These are phyloP conservation scores for Therioaphis trifolii DNA, from an alignment of 2,888 invertebrate genomes.

Conservation along the genomic window DNA sequence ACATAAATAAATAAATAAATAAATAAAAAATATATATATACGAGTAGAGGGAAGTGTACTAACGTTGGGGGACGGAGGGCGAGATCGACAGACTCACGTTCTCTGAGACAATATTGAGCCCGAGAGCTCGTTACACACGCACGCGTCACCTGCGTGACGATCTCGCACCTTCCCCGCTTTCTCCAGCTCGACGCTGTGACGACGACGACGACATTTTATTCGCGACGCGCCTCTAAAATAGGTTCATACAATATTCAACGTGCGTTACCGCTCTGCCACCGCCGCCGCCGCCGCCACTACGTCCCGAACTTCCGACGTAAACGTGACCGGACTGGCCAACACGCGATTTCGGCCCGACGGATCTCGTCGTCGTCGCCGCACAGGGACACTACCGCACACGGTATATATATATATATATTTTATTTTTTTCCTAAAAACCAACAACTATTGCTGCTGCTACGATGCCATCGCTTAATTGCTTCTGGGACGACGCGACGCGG, in stretches of 20 bases:
- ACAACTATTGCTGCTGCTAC: constrained; percentile 30
- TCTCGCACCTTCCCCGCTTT: constrained; percentile 10
- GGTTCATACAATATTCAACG: constrained; percentile 61
- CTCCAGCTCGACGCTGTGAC: not conserved
- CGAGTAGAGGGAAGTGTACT: no score
- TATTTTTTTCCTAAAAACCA: constrained; percentile 19
- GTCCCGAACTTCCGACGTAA: constrained; percentile 55
- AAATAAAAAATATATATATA: not conserved
- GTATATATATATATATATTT: not conserved
- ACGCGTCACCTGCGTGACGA: not conserved
- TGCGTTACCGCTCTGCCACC: constrained; percentile 41
- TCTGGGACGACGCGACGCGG: constrained; percentile 37
- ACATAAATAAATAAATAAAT: no score
- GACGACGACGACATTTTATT: constrained; percentile 42
- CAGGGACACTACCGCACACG: constrained; percentile 2
- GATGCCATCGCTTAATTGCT: constrained; percentile 39
- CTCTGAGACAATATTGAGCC: constrained; percentile 46
- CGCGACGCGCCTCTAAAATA: constrained; percentile 52
- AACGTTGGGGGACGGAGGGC: not conserved
- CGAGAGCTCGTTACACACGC: constrained; percentile 48
- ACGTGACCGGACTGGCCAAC: constrained; percentile 59
- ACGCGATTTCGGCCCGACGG: constrained; percentile 32
- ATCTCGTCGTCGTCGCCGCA: not conserved
- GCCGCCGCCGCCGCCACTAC: constrained; percentile 29
- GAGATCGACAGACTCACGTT: constrained; percentile 41